Conservation (phyloP, 2,888 invertebrate species). For the Xanthia togata region DNA sequence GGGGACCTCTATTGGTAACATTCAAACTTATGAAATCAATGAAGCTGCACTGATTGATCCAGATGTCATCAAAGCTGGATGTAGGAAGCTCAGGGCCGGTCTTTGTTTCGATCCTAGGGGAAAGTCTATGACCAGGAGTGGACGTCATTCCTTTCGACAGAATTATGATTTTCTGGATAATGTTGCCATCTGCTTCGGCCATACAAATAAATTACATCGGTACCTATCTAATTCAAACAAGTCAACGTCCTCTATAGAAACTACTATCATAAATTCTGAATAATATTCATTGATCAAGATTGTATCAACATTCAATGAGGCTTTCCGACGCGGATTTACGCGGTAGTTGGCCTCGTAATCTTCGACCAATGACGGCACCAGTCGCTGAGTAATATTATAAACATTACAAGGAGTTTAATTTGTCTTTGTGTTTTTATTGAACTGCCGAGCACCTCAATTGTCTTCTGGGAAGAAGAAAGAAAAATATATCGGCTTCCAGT, state of each 20-base stretch:
- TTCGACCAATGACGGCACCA: slow-evolving; percentile 63
- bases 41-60: background rate
- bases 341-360: slow-evolving; percentile 71
- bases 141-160: background rate
- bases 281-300: slow-evolving; percentile 59
- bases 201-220: too few species aligned
- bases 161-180: background rate
- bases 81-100: background rate
- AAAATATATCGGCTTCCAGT: background rate
- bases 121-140: background rate
- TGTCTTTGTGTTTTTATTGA: slow-evolving; percentile 5
- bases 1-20: background rate
- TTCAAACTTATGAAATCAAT: background rate
- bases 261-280: slow-evolving; percentile 30
- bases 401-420: slow-evolving; percentile 16
- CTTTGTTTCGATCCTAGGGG: background rate
- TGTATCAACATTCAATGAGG: slow-evolving; percentile 46
- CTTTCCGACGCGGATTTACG: slow-evolving; percentile 63
- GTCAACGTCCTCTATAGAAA: slow-evolving; percentile 52
- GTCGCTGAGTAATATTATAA: slow-evolving; percentile 38
- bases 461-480: background rate
- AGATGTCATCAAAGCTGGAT: background rate
- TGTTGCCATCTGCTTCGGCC: background rate
- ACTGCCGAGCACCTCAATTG: background rate
- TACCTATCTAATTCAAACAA: background rate